These are phyloP conservation scores for Emys orbicularis DNA, from an alignment of 2,797 vertebrate species.

Conservation along the genomic window DNA sequence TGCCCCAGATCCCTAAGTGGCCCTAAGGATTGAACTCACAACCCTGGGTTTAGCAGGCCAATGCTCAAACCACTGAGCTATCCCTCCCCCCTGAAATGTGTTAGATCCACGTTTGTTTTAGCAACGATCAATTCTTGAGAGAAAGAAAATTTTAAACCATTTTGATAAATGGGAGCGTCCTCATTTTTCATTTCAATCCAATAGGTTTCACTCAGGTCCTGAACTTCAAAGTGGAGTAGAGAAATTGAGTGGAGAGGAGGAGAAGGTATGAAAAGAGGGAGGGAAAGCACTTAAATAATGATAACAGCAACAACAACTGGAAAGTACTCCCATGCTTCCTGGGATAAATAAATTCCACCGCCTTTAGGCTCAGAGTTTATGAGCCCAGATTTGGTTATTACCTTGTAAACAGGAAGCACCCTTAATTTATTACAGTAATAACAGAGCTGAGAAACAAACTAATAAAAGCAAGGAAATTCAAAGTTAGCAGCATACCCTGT, in stretches of 20 bases:
- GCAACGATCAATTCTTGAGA: not conserved
- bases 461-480: slow-evolving; percentile 7
- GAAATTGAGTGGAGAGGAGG: not conserved
- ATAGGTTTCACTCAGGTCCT: not conserved
- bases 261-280: not conserved
- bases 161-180: not conserved
- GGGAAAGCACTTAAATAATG: not conserved
- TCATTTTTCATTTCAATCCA: not conserved
- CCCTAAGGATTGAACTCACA: no score
- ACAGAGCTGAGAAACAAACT: not conserved
- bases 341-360: not conserved
- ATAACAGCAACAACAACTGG: not conserved
- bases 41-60: no score
- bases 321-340: slow-evolving; percentile 7
- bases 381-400: not conserved
- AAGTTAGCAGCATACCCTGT: not conserved
- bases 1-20: no score
- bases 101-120: not conserved
- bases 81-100: not conserved
- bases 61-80: no score
- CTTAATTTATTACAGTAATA: not conserved
- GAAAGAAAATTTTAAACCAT: not conserved
- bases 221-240: not conserved
- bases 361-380: not conserved
- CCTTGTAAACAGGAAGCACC: not conserved